Evolutionary conservation across 2,113 vertebrate genomes (phyloP), one percentile per base, ranked within the genome.

Genomic region (Mobula birostris): DNA sequence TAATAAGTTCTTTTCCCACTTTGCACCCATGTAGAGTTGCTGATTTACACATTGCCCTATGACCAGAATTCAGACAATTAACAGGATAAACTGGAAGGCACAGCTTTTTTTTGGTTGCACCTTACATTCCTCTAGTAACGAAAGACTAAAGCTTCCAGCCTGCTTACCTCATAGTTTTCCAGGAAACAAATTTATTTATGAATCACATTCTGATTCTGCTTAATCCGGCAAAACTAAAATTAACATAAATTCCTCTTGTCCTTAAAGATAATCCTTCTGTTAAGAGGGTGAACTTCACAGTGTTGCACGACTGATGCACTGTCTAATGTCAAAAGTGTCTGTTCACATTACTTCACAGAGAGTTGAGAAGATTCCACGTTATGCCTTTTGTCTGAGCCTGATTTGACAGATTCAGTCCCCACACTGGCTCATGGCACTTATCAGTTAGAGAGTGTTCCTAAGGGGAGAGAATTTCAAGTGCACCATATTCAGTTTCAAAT

Each of bases 301-400:
- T 95, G 95, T 96, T 96, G 96, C 95, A 95, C 96, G 96, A 96
- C 96, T 95, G 95, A 96, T 96, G 96, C 95, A 96, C 97, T 97
- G 97, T 98, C 97, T 98, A 98, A 98, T 98, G 98, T 98, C 97
- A 97, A 96, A 95, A 96, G 95, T 95, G 98, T 98, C 98, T 96
- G 95, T 95, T 98, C 95, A 66, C 95, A 98, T 98, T 98, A 98
- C 96, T 96, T 96, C 96, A 95, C 40, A 56, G 95, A 96, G 96
- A 95, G 95, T 96, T 97, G 97, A 98, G 97, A 96, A 95, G 97
- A 96, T 95, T 95, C 97, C 95, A 95, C 95, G 95, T 95, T 96
- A 96, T 95, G 97, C 96, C 96, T 97, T 97, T 96, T 96, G 94
- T 95, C 97, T 97, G 97, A 97, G 97, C 96, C 96, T 96, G 96